These are phyloP conservation scores for Macquaria australasica DNA, from an alignment of 2,113 vertebrate genomes.

Conservation along the genomic window DNA sequence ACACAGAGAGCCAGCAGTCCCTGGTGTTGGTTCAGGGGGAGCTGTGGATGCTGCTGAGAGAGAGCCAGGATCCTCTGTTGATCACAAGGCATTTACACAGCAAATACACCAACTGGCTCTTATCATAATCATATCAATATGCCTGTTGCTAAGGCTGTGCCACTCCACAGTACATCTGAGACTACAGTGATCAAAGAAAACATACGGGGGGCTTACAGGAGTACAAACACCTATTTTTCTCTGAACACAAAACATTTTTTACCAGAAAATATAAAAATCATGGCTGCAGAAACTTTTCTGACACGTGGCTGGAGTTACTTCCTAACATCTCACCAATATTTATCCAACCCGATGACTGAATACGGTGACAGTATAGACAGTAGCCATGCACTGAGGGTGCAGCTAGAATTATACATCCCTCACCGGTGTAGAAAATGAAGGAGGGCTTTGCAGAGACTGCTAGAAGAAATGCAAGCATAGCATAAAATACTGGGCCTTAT, in stretches of 20 bases:
- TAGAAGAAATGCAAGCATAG: not conserved
- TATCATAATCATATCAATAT: slow-evolving; percentile 33
- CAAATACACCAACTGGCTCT: slow-evolving; percentile 31
- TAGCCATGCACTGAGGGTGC: not conserved
- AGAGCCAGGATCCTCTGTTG: slow-evolving; percentile 34
- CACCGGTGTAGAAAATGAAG: not conserved
- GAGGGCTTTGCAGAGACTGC: not conserved
- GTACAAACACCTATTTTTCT: not conserved
- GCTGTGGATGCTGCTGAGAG: slow-evolving; percentile 46
- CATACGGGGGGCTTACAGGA: not conserved
- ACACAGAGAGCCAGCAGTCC: slow-evolving; percentile 45
- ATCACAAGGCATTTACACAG: slow-evolving; percentile 52
- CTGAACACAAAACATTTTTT: not conserved
- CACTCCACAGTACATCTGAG: slow-evolving; percentile 8
- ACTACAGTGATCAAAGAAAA: slow-evolving; percentile 4
- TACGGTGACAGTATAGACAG: slow-evolving; percentile 26
- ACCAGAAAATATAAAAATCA: not conserved
- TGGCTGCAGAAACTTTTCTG: not conserved
- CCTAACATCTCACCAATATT: not conserved
- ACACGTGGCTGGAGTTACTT: not conserved
- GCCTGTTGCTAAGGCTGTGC: slow-evolving; percentile 20
- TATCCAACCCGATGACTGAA: slow-evolving; percentile 6
- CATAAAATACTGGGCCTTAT: not conserved
- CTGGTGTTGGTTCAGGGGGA: slow-evolving; percentile 37
- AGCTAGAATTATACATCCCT: not conserved